Base-by-base conservation (phyloP, 2,797 vertebrate genomes). In the Enteromius thamalakanensis region DNA sequence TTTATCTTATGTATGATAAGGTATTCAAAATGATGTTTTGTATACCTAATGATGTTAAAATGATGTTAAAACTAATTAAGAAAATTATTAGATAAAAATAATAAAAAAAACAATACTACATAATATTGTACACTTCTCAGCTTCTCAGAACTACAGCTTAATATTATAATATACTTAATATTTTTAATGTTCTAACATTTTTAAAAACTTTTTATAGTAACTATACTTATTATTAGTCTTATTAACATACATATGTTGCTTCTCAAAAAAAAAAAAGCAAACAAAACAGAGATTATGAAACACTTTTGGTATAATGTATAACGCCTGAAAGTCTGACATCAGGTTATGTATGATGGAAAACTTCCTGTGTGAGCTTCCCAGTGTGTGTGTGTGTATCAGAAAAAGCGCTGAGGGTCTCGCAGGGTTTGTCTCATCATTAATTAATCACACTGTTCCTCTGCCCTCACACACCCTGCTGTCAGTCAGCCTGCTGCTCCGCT, bases 391-490 rank as follows among this genome's bases (percentile, higher is more conserved):
- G 34, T 34, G 29, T 65, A 21, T 67, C 47, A 26, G 49, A 47
- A 37, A 71, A 15, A 6, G 23, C 58, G 2, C 29, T 15, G 12
- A 55, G 55, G 37, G 21, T 53, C 62, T 75, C 64, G 11, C 71
- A 9, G 76, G 45, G 68, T 45, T 47, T 3, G 23, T 83, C 47
- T 84, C 34, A 82, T 87, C 34, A 76, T 64, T 71, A 71, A 82
- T 87, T 76, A 70, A 87, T 79, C 83, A 85, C 70, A 32, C 62
- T 42, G 75, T 75, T 87, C 62, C 65, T 62, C 75, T 84, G 51
- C 21, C 75, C 49, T 58, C 60, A 71, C 62, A 49, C 83, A 82
- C 76, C 62, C 77, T 26, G 15, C 62, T 72, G 55, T 79, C 76
- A 82, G 47, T 75, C 45, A 76, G 32, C 42, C 58, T 81, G 70